Conservation (phyloP, 2,888 invertebrate genomes). For the Charanyca ferruginea region DNA sequence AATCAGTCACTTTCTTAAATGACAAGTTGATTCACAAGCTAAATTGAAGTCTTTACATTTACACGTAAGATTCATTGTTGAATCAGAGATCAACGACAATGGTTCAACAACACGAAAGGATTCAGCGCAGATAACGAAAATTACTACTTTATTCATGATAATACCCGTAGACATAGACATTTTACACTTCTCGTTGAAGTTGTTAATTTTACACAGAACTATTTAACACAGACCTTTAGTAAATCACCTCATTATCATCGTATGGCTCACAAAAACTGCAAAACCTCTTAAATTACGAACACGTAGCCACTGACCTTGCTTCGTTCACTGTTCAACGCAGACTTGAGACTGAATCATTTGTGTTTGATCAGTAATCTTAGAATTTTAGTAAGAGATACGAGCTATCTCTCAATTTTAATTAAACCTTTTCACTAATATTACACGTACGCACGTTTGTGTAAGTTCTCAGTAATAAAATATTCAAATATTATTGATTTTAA, state of each 20-base stretch:
- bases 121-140: slow-evolving; percentile 53
- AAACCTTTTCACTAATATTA: slow-evolving; percentile 16
- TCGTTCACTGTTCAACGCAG: slow-evolving; percentile 62
- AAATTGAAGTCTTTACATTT: slow-evolving; percentile 35
- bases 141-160: slow-evolving; percentile 37
- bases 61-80: slow-evolving; percentile 40
- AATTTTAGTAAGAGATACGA: slow-evolving; percentile 51
- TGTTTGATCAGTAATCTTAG: slow-evolving; percentile 72
- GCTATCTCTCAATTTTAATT: slow-evolving; percentile 42
- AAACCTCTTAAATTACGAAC: slow-evolving; percentile 62
- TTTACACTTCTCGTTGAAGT: slow-evolving; percentile 57
- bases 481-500: slow-evolving; percentile 13
- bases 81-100: slow-evolving; percentile 19
- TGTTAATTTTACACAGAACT: slow-evolving; percentile 69
- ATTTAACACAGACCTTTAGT: slow-evolving; percentile 77
- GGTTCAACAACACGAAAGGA: slow-evolving; percentile 30
- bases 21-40: slow-evolving; percentile 19
- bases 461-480: slow-evolving; percentile 5
- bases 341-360: slow-evolving; percentile 76
- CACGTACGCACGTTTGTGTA: slow-evolving; percentile 3
- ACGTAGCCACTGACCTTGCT: slow-evolving; percentile 79
- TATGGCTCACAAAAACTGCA: slow-evolving; percentile 63
- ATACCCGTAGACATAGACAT: slow-evolving; percentile 65
- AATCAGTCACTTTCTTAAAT: slow-evolving; percentile 50
- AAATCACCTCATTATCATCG: slow-evolving; percentile 76